Conservation (phyloP, 2,113 vertebrate species). For the Natator depressus region DNA sequence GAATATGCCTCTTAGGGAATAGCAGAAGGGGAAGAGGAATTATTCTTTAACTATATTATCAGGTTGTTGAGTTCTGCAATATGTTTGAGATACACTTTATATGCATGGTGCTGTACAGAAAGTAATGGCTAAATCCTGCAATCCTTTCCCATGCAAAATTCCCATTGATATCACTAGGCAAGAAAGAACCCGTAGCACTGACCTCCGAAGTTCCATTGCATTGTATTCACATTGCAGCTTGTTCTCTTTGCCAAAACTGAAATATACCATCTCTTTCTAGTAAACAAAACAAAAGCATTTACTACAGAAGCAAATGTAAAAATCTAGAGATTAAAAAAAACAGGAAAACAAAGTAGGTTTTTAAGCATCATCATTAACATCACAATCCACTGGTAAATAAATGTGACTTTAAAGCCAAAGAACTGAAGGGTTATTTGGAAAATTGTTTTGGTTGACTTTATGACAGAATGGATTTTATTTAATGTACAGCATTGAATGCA, state of each 20-base stretch:
- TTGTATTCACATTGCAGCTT: background rate
- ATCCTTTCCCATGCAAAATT: background rate
- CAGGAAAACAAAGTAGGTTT: background rate
- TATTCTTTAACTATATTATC: background rate
- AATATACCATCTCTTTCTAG: background rate
- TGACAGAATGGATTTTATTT: slow-evolving; percentile 79
- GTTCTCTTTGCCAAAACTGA: background rate
- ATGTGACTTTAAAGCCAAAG: background rate
- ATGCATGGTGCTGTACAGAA: background rate
- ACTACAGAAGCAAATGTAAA: background rate
- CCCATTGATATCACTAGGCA: background rate
- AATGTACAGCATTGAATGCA: slow-evolving; percentile 78
- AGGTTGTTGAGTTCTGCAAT: background rate
- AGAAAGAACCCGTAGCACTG: background rate
- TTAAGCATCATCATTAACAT: background rate
- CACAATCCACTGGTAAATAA: background rate
- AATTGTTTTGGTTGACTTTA: slow-evolving; percentile 19
- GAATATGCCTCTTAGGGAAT: background rate
- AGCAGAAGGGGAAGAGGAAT: background rate
- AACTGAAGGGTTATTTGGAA: background rate
- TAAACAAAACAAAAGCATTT: background rate
- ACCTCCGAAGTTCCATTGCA: background rate
- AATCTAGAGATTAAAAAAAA: background rate
- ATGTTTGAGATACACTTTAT: background rate
- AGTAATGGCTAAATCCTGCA: background rate